A percentile compares a stretch with the other conserved stretches of the same genome.
Evolutionary conservation across 2,888 invertebrate species (phyloP).

Genomic region (Cacoxenus indagator): DNA sequence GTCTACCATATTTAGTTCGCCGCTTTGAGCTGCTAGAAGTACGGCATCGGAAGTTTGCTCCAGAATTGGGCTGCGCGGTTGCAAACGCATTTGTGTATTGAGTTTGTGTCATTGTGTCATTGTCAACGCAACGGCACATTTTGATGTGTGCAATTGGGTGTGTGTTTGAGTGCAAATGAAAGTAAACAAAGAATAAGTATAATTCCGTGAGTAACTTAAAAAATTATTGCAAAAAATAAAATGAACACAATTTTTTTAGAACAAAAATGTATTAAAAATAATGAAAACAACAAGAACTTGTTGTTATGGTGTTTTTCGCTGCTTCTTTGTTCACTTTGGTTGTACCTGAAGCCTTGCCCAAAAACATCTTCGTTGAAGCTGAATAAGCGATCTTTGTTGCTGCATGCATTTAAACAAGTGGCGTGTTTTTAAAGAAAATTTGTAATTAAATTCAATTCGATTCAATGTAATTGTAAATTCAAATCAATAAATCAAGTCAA

Average conservation of each 20-base stretch:
- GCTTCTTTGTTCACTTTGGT: not conserved
- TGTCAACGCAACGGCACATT: constrained; percentile 13
- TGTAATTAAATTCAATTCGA: no score
- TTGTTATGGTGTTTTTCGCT: not conserved
- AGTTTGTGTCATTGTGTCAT: constrained; percentile 26
- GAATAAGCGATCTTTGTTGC: constrained; percentile 85
- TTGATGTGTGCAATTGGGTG: constrained; percentile 32
- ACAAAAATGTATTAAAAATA: constrained; percentile 3
- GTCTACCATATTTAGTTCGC: constrained; percentile 82
- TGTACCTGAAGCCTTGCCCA: constrained; percentile 72
- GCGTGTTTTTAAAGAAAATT: not conserved
- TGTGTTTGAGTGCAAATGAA: constrained; percentile 33
- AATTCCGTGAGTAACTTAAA: no score
- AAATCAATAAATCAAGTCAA: no score
- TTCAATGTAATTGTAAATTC: no score
- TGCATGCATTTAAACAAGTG: constrained; percentile 75
- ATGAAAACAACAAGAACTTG: constrained; percentile 21
- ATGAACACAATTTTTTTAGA: no score
- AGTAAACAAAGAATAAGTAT: constrained; percentile 22
- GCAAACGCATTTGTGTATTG: not conserved
- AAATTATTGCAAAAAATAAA: no score
- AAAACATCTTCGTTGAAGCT: constrained; percentile 84
- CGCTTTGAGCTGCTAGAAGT: constrained; percentile 86
- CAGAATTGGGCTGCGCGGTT: constrained; percentile 77
- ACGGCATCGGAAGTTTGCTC: constrained; percentile 87